A percentile compares a stretch with the other conserved stretches of the same genome.
phyloP scores from a whole-genome alignment of 2,113 vertebrate genomes.

The Perca fluviatilis region DNA sequence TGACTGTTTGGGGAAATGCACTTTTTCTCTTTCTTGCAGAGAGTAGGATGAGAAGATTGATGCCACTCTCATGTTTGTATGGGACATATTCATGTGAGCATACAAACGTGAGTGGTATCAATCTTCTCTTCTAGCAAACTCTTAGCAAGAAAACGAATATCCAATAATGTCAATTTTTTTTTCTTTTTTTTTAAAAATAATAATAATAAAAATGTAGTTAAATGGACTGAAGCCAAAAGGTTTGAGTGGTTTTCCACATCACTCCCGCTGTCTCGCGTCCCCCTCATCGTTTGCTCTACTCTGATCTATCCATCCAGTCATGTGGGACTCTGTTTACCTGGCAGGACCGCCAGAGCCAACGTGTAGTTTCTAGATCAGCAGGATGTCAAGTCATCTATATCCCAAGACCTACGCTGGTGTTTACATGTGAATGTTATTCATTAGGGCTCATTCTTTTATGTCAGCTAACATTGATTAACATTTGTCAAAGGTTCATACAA shows the following conservation, averaged over 20 bases:
- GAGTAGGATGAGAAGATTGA: not conserved
- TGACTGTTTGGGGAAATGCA: not conserved
- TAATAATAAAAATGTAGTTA: not conserved
- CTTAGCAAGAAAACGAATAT: not conserved
- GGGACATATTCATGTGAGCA: too few relatives aligned
- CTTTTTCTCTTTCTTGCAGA: not conserved
- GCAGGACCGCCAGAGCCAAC: slow-evolving; percentile 28
- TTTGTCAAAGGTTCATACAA: slow-evolving; percentile 53
- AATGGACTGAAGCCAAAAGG: slow-evolving; percentile 10
- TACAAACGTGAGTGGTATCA: not conserved
- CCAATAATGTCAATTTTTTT: not conserved
- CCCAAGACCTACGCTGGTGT: slow-evolving; percentile 42
- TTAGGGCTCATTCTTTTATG: slow-evolving; percentile 51
- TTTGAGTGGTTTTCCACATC: not conserved
- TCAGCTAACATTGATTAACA: slow-evolving; percentile 39
- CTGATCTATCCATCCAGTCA: slow-evolving; percentile 14
- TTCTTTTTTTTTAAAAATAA: too few relatives aligned
- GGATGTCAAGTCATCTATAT: slow-evolving; percentile 6
- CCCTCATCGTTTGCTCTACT: slow-evolving; percentile 36
- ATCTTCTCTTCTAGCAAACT: not conserved
- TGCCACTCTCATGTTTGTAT: not conserved
- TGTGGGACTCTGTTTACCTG: slow-evolving; percentile 52
- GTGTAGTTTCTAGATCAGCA: not conserved
- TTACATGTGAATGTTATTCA: slow-evolving; percentile 77
- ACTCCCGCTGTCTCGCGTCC: not conserved